phyloP scores from a whole-genome alignment of 1,140 invertebrate species.

The Drosophila serrata region DNA sequence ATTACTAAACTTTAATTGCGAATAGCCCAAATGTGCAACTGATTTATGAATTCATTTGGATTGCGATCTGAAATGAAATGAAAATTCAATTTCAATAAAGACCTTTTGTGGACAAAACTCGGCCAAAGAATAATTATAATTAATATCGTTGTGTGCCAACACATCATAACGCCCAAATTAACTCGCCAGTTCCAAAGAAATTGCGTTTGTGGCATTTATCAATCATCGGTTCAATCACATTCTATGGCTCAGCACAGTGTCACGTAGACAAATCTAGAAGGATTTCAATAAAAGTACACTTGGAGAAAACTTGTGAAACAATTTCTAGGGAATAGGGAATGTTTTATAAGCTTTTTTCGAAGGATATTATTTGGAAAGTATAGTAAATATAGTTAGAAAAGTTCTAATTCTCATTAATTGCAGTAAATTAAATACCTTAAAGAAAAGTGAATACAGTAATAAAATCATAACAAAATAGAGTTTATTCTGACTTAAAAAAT shows the following conservation, averaged over 20 bases:
- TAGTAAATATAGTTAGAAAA: no score
- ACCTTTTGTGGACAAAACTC: background rate
- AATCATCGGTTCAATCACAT: constrained; percentile 1
- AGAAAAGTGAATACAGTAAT: no score
- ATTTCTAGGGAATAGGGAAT: background rate
- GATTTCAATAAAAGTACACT: background rate
- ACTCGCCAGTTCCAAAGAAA: background rate
- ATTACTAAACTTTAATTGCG: constrained; percentile 32
- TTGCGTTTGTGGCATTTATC: constrained; percentile 7
- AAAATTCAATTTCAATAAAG: constrained; percentile 20
- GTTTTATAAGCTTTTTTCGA: background rate
- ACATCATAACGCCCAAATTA: constrained; percentile 7
- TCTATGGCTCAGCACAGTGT: background rate
- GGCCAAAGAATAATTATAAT: constrained; percentile 25
- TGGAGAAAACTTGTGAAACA: background rate
- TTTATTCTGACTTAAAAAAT: no score
- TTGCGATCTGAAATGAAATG: constrained; percentile 32
- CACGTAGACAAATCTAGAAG: background rate
- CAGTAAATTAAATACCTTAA: no score
- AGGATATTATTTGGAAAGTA: no score
- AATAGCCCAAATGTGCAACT: constrained; percentile 32
- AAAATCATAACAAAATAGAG: no score
- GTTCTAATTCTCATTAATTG: no score
- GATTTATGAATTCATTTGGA: constrained; percentile 44
- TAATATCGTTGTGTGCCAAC: constrained; percentile 11